phyloP scores from a whole-genome alignment of 2,797 vertebrate species.

The Karalla daura region DNA sequence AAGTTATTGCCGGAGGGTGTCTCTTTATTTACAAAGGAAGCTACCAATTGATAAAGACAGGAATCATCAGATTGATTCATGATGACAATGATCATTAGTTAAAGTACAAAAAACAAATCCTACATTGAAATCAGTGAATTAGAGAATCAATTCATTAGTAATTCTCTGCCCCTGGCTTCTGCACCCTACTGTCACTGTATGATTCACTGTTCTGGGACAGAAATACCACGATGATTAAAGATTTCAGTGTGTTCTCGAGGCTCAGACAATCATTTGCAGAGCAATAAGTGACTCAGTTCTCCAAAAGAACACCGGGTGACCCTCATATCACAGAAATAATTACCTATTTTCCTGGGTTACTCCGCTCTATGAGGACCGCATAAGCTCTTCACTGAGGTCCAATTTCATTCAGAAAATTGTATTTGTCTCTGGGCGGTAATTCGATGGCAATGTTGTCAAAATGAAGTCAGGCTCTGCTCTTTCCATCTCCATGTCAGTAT shows the following conservation, averaged over 20 bases:
- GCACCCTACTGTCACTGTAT: neutral
- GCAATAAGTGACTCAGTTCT: slow-evolving; percentile 28
- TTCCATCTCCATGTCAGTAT: too few relatives aligned
- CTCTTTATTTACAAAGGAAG: neutral
- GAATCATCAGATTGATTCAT: neutral
- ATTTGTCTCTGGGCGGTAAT: too few relatives aligned
- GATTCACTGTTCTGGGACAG: neutral
- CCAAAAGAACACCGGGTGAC: slow-evolving; percentile 1
- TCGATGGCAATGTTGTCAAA: too few relatives aligned
- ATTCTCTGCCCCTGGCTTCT: neutral
- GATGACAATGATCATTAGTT: neutral
- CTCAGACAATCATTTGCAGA: slow-evolving; percentile 15
- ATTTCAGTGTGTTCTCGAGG: neutral
- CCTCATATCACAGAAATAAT: neutral
- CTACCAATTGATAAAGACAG: neutral
- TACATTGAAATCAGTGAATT: neutral
- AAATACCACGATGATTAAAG: neutral
- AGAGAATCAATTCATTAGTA: too few relatives aligned
- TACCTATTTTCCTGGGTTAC: neutral
- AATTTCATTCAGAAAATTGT: too few relatives aligned
- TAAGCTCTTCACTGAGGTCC: neutral
- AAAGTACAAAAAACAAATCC: neutral
- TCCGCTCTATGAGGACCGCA: neutral
- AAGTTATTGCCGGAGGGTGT: too few relatives aligned
- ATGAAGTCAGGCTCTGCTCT: too few relatives aligned